phyloP scores from a whole-genome alignment of 2,888 invertebrate genomes.

The Nemapogon koenigi region DNA sequence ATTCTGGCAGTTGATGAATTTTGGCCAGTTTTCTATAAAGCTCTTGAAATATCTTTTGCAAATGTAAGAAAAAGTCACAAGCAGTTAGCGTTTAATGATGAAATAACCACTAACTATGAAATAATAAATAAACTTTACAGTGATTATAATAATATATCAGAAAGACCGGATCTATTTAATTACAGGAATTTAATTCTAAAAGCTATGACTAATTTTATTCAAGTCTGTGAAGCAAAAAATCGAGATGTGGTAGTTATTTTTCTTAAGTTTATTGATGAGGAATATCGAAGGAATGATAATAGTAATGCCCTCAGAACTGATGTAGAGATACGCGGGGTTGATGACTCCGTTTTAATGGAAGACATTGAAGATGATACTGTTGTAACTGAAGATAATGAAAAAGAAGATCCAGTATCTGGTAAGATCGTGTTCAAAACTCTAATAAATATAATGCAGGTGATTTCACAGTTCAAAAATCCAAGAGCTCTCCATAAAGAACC shows the following conservation, averaged over 20 bases:
- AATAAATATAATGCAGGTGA: constrained; percentile 74
- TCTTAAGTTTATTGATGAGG: constrained; percentile 77
- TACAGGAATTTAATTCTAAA: constrained; percentile 85
- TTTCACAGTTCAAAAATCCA: constrained; percentile 82
- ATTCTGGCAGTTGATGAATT: constrained; percentile 67
- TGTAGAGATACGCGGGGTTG: constrained; percentile 58
- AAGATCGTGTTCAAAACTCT: constrained; percentile 60
- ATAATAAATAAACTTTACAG: constrained; percentile 37
- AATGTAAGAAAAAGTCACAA: constrained; percentile 45
- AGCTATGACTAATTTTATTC: constrained; percentile 74
- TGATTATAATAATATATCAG: constrained; percentile 45
- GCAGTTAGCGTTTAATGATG: constrained; percentile 35
- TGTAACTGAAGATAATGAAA: constrained; percentile 33
- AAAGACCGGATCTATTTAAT: constrained; percentile 75
- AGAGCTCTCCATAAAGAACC: constrained; percentile 78
- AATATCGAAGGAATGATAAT: constrained; percentile 41
- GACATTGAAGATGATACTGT: constrained; percentile 38
- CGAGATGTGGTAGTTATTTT: constrained; percentile 82
- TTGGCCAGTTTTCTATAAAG: constrained; percentile 73
- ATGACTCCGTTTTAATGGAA: constrained; percentile 32
- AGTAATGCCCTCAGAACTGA: constrained; percentile 55
- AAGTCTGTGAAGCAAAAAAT: constrained; percentile 81
- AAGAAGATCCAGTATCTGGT: constrained; percentile 37
- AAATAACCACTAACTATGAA: constrained; percentile 33
- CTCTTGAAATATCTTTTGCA: constrained; percentile 59